A percentile compares a stretch with the other conserved stretches of the same genome.
Conservation (phyloP, 2,888 invertebrate species). For the Ceramica pisi region DNA sequence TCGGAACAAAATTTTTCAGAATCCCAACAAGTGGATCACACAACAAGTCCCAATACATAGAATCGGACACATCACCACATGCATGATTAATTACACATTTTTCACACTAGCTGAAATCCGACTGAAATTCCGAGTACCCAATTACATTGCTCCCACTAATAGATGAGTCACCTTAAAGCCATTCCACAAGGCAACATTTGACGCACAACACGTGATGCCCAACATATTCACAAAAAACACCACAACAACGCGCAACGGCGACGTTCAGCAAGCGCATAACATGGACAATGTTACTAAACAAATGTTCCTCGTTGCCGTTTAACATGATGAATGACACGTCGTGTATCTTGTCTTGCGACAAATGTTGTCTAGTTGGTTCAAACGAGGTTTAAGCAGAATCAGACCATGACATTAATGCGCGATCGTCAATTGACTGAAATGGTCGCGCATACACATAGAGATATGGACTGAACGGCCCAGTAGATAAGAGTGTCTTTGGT, state of each 20-base stretch:
- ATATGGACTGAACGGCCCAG: not conserved
- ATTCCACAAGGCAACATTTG: too few species aligned
- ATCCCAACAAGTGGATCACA: not conserved
- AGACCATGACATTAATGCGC: constrained; percentile 22
- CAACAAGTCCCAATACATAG: not conserved
- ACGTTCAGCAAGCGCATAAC: too few species aligned
- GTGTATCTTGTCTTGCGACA: too few species aligned
- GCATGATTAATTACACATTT: constrained; percentile 25
- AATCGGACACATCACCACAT: constrained; percentile 11
- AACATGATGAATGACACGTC: too few species aligned
- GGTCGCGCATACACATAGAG: not conserved
- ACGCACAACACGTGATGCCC: too few species aligned
- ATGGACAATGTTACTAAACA: too few species aligned
- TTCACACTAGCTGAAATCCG: constrained; percentile 2
- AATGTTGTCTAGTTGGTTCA: too few species aligned
- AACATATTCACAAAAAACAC: too few species aligned
- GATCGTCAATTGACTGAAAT: constrained; percentile 10
- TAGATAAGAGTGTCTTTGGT: too few species aligned
- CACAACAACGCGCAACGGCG: too few species aligned
- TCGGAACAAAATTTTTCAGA: constrained; percentile 16
- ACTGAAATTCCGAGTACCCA: constrained; percentile 28
- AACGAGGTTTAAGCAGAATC: too few species aligned
- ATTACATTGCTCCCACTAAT: constrained; percentile 9
- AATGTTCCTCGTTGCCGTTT: too few species aligned
- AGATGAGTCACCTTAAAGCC: constrained; percentile 6